phyloP scores from a whole-genome alignment of 1,140 invertebrate genomes.

The Gonioctena quinquepunctata region DNA sequence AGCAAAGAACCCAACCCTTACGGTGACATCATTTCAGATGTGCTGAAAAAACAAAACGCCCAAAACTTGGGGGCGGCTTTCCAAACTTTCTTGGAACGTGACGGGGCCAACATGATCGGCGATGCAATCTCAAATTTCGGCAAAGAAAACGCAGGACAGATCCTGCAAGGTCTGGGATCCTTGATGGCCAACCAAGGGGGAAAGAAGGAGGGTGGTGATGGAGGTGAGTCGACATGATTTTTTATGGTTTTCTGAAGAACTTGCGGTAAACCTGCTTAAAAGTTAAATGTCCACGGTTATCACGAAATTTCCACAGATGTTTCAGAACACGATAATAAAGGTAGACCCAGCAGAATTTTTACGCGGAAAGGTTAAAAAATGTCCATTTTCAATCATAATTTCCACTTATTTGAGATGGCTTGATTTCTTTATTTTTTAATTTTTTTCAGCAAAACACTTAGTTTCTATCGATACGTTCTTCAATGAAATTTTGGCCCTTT shows the following conservation, averaged over 20 bases:
- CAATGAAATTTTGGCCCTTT: too few species aligned
- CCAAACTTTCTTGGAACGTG: slow-evolving; percentile 63
- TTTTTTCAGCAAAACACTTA: neutral
- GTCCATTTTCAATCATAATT: too few species aligned
- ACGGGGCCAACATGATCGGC: slow-evolving; percentile 50
- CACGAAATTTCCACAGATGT: too few species aligned
- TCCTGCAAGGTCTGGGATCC: slow-evolving; percentile 55
- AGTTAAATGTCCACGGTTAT: too few species aligned
- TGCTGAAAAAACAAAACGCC: slow-evolving; percentile 56
- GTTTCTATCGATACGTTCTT: too few species aligned
- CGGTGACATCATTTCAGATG: slow-evolving; percentile 11
- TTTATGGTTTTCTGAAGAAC: too few species aligned
- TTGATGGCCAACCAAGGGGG: slow-evolving; percentile 40
- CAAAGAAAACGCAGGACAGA: slow-evolving; percentile 47
- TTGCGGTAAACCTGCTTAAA: too few species aligned
- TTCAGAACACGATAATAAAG: too few species aligned
- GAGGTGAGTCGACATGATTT: too few species aligned
- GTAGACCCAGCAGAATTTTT: neutral
- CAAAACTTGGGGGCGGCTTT: slow-evolving; percentile 58
- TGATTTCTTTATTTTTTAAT: too few species aligned
- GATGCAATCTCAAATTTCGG: slow-evolving; percentile 34
- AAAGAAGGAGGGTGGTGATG: neutral
- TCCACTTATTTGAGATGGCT: too few species aligned
- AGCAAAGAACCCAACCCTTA: slow-evolving; percentile 9
- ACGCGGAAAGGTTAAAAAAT: neutral